Evolutionary conservation across 2,888 invertebrate genomes (phyloP), one percentile per base, ranked within the genome.

Genomic region (Rhamphomyia laevipes): DNA sequence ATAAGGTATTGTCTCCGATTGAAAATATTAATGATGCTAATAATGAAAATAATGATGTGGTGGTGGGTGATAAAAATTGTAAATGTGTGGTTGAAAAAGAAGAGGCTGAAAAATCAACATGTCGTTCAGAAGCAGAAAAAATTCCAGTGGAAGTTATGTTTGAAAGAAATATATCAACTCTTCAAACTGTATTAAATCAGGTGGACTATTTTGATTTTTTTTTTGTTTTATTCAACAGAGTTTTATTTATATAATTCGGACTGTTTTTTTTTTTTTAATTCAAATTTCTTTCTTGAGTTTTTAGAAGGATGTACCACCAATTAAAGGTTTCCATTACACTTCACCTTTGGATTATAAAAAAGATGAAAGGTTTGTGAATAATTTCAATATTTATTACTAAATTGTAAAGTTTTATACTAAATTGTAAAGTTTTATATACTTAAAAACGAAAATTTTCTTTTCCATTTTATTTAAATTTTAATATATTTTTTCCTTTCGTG

Each of bases 401-500:
- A 37, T 37, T n/a, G 9, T 16, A 37, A 37, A 37, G 9, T n/a
- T n/a, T n/a, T n/a, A n/a, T 13, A 4, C 27, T 42, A 37, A n/a
- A 37, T 37, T n/a, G 9, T 16, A 37, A 37, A 37, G 9, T n/a
- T n/a, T n/a, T n/a, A n/a, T n/a, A n/a, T n/a, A n/a, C n/a, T n/a
- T n/a, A n/a, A 43, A 31, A 21, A 38, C 45, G 33, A 37, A 47
- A 46, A 23, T 12, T 47, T 41, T 48, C 41, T 53, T 50, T 15
- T 37, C 38, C n/a, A 53, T 54, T 48, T 49, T 48, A 50, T 53
- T 49, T 50, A 45, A 52, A 54, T 53, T 52, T 51, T 54, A 53
- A 53, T 51, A 54, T 51, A 54, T 49, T 45, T 54, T 60, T 63
- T 59, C 61, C 58, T 61, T 61, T 63, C 23, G 23, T 27, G 23